These are phyloP conservation scores for Emydura subglobosa DNA, from an alignment of 2,113 vertebrate species.

Conservation along the genomic window DNA sequence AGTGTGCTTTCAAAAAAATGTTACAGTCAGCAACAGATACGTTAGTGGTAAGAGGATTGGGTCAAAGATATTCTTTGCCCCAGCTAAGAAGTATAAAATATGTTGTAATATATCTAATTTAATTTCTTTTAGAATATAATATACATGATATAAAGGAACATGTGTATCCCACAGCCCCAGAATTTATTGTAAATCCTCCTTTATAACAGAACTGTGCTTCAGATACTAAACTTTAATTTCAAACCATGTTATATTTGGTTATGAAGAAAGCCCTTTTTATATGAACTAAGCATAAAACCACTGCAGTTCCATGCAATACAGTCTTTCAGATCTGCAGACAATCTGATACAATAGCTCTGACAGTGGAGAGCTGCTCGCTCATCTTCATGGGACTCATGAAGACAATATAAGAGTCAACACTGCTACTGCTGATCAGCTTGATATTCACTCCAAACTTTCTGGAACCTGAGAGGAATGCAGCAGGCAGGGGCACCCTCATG, in stretches of 20 bases:
- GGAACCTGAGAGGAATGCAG: neutral
- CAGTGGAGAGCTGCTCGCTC: neutral
- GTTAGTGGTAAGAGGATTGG: neutral
- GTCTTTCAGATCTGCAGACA: neutral
- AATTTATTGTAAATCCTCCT: neutral
- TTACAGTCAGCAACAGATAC: neutral
- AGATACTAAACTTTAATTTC: neutral
- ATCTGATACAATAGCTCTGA: neutral
- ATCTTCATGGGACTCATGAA: neutral
- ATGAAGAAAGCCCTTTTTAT: neutral
- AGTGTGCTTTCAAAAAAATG: neutral
- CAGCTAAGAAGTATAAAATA: slow-evolving; percentile 36
- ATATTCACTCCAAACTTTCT: neutral
- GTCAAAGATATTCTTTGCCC: neutral
- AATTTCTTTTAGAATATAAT: neutral
- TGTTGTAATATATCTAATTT: neutral
- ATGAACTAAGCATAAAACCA: neutral
- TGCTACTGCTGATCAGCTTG: neutral
- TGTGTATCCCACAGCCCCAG: accelerated
- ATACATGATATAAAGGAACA: neutral
- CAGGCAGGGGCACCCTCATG: neutral
- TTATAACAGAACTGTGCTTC: neutral
- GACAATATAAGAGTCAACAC: neutral
- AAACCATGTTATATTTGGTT: neutral
- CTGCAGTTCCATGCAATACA: neutral